Percentiles rank a stretch among this genome's conserved stretches.
These are phyloP conservation scores for Meandrina meandrites DNA, from an alignment of 92 coral and sea anemone species.

Conservation along the genomic window DNA sequence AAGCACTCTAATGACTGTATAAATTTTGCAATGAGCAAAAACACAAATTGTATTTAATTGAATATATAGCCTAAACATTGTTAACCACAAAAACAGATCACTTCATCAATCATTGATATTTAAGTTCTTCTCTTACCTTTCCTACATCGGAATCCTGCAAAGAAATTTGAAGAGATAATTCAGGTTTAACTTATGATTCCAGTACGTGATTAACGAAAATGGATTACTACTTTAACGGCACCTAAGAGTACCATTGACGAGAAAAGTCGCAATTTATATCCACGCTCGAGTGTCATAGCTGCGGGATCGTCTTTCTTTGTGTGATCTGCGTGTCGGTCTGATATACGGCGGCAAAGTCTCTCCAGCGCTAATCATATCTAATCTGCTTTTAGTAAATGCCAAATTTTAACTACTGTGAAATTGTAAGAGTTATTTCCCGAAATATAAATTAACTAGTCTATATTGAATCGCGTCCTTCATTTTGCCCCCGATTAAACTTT, in stretches of 20 bases:
- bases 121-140: conserved; percentile 19
- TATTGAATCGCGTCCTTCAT: neutral
- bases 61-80: neutral
- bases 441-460: neutral
- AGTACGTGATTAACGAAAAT: neutral
- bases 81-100: neutral
- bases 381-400: neutral
- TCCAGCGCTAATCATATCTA: neutral
- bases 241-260: neutral
- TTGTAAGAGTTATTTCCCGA: neutral
- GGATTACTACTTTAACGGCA: neutral
- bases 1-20: no score
- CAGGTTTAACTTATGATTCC: neutral
- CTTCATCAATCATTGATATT: neutral
- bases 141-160: conserved; percentile 19
- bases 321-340: neutral
- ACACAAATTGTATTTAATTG: no score
- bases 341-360: no score
- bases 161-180: neutral
- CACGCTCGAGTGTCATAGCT: neutral
- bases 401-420: neutral
- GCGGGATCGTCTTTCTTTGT: neutral
- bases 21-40: no score
- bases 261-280: neutral
- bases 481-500: neutral